Evolutionary conservation across 2,888 invertebrate genomes (phyloP), one percentile per base, ranked within the genome.

Genomic region (Euproctis similis): DNA sequence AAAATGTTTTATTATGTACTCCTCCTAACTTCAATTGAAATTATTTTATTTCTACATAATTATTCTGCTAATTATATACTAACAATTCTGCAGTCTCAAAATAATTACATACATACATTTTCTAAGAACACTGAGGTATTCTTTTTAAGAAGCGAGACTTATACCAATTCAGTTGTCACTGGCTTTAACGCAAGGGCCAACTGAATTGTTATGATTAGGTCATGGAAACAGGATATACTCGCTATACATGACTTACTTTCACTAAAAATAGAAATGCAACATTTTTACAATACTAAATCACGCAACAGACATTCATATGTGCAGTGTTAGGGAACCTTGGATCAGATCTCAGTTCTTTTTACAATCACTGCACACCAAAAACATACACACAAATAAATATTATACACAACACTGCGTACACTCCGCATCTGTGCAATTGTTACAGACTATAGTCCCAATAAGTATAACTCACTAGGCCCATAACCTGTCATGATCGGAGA

Each of bases 41-140:
- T 71, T 66, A 55, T 4, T 66, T 70, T 57, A 75, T 73, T 78
- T 78, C 76, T 75, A 73, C n/a, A 75, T 77, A 74, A 67, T 57
- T 64, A 70, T 54, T 65, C 58, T 62, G 67, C 74, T 80, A 78
- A 78, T 82, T 82, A 82, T 68, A 54, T 78, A 64, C 82, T 84
- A 82, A 80, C 75, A 77, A 71, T 70, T 73, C 72, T 75, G 82
- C 82, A 84, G 82, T 84, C 82, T 84, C 81, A 80, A 67, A 74
- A 73, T 66, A 72, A 76, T 77, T 77, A 75, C 73, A 75, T 74
- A 71, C 71, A 75, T 73, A 71, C 67, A 67, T 55, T 58, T n/a
- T n/a, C n/a, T 53, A 51, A 69, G 59, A 73, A 77, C 73, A 76
- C 62, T 70, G 74, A 80, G 76, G 68, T 71, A 64, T 74, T 66